phyloP scores from a whole-genome alignment of 2,888 invertebrate genomes.

The Pandemis cinnamomeana region DNA sequence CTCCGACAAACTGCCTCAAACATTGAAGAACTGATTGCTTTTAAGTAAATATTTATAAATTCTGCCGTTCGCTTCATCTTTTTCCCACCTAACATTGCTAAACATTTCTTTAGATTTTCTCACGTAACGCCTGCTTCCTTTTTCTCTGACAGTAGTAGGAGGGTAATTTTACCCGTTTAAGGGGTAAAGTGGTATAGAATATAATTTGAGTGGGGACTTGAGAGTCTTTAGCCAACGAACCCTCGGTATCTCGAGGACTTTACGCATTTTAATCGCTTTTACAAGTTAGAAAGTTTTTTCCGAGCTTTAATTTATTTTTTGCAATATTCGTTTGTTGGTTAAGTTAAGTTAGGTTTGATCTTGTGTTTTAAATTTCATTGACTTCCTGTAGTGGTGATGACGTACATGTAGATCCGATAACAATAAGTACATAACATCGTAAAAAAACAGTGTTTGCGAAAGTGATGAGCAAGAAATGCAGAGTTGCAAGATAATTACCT shows the following conservation, averaged over 20 bases:
- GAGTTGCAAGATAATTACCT: too few relatives aligned
- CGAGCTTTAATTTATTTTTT: too few relatives aligned
- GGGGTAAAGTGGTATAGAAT: conserved; percentile 18
- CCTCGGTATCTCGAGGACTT: conserved; percentile 15
- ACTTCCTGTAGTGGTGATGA: too few relatives aligned
- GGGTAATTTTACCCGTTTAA: conserved; percentile 11
- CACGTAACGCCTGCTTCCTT: background rate
- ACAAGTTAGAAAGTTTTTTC: too few relatives aligned
- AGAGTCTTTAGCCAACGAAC: conserved; percentile 18
- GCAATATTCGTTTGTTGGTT: too few relatives aligned
- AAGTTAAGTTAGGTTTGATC: too few relatives aligned
- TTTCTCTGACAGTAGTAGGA: background rate
- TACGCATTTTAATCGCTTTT: conserved; percentile 4
- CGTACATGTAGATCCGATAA: too few relatives aligned
- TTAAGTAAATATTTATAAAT: conserved; percentile 26
- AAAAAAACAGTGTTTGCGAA: too few relatives aligned
- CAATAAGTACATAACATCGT: too few relatives aligned
- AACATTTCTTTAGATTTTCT: background rate
- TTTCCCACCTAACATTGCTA: background rate
- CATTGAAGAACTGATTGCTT: conserved; percentile 18
- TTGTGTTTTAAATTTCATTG: too few relatives aligned
- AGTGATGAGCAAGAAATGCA: too few relatives aligned
- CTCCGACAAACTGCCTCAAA: background rate
- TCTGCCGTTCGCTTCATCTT: conserved; percentile 1
- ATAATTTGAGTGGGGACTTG: conserved; percentile 24